These are phyloP conservation scores for Phoenicopterus ruber DNA, from an alignment of 2,113 vertebrate genomes.

Conservation along the genomic window DNA sequence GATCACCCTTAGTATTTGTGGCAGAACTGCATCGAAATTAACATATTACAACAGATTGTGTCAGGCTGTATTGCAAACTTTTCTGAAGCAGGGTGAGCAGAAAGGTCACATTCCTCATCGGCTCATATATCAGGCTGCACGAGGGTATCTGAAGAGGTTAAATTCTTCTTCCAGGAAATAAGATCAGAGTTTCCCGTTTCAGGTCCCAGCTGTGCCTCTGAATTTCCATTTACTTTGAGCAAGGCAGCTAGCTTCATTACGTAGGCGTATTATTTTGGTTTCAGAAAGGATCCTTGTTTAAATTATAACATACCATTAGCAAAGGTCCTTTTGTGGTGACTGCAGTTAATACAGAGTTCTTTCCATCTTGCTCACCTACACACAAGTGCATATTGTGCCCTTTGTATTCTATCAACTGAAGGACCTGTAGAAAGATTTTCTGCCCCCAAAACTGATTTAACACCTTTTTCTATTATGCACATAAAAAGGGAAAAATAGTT, in stretches of 20 bases:
- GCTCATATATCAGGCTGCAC: not conserved
- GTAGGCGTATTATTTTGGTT: not conserved
- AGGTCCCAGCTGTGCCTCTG: not conserved
- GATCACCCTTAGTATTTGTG: slow-evolving; percentile 63
- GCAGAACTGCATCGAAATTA: slow-evolving; percentile 65
- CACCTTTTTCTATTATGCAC: not conserved
- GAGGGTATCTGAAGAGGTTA: not conserved
- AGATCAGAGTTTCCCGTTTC: slow-evolving; percentile 19
- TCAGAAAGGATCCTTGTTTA: not conserved
- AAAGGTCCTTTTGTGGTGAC: slow-evolving; percentile 1
- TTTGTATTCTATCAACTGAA: not conserved
- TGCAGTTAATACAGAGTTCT: not conserved
- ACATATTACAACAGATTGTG: slow-evolving; percentile 67
- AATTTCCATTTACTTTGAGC: slow-evolving; percentile 5
- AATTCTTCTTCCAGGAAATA: slow-evolving; percentile 47
- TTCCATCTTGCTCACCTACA: not conserved
- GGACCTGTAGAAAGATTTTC: not conserved
- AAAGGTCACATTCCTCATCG: slow-evolving; percentile 71
- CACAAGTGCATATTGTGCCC: not conserved
- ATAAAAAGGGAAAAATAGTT: not conserved
- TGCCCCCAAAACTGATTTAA: not conserved
- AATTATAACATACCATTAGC: slow-evolving; percentile 26
- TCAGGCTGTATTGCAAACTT: slow-evolving; percentile 64
- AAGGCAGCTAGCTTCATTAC: not conserved
- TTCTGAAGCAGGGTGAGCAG: slow-evolving; percentile 20